Conservation (phyloP, 2,888 invertebrate species). For the Ectobius pallidus region DNA sequence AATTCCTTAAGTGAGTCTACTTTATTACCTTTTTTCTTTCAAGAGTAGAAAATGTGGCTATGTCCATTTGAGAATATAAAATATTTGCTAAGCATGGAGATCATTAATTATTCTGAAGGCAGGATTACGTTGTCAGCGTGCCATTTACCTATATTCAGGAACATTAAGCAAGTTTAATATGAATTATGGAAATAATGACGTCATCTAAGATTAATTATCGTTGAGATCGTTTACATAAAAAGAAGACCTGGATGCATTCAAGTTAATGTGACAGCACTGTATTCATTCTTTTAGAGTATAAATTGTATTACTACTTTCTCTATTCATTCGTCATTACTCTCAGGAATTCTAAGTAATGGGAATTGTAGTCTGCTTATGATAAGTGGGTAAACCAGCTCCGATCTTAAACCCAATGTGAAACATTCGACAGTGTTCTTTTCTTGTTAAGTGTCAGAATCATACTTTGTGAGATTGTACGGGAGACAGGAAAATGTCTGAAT, state of each 20-base stretch:
- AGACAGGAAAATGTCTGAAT: no score
- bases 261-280: background rate
- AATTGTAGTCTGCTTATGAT: no score
- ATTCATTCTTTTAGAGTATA: background rate
- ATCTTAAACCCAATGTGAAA: no score
- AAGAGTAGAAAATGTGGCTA: background rate
- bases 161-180: conserved; percentile 23
- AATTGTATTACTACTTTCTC: no score
- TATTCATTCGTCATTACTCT: no score
- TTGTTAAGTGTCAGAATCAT: no score
- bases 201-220: conserved; percentile 34
- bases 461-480: no score
- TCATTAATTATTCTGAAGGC: conserved; percentile 18
- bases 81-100: conserved; percentile 5
- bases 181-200: conserved; percentile 37
- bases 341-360: no score
- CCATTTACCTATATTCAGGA: conserved; percentile 18
- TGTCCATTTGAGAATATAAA: background rate
- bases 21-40: background rate
- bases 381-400: no score
- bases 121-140: background rate
- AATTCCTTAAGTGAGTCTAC: background rate
- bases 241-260: background rate
- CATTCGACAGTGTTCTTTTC: no score
- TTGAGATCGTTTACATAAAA: background rate